phyloP scores from a whole-genome alignment of 2,113 vertebrate species.

The Myanophis thanlyinensis region DNA sequence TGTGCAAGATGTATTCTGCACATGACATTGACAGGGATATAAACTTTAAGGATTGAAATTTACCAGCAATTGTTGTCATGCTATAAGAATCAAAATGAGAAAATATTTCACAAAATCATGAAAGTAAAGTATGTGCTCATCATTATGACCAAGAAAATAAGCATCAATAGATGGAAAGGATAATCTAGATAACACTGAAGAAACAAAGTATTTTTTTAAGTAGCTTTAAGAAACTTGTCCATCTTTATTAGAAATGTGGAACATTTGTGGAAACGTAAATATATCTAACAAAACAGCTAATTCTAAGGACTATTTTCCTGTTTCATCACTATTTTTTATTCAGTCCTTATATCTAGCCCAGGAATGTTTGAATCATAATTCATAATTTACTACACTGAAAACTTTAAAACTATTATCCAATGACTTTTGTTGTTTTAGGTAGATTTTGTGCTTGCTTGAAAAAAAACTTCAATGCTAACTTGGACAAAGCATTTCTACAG shows the following conservation, averaged over 20 bases:
- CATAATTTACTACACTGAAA: not conserved
- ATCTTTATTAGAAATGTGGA: not conserved
- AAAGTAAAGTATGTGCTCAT: not conserved
- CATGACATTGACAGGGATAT: not conserved
- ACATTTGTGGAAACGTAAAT: not conserved
- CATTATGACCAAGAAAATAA: not conserved
- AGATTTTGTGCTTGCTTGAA: not conserved
- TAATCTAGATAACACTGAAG: not conserved
- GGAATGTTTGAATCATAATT: not conserved
- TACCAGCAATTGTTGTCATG: not conserved
- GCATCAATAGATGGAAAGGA: not conserved
- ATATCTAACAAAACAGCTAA: not conserved
- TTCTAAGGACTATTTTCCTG: not conserved
- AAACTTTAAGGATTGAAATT: not conserved
- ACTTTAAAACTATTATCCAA: not conserved
- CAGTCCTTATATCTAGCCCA: not conserved
- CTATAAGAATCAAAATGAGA: not conserved
- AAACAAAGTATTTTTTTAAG: not conserved
- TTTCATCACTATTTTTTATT: not conserved
- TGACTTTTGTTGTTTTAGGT: not conserved
- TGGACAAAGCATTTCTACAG: constrained; percentile 6
- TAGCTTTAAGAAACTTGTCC: not conserved
- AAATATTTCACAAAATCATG: not conserved
- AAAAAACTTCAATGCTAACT: constrained; percentile 10
- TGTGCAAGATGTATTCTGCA: not conserved